Evolutionary conservation across 1,140 invertebrate species (phyloP).

Genomic region (Patella vulgata): DNA sequence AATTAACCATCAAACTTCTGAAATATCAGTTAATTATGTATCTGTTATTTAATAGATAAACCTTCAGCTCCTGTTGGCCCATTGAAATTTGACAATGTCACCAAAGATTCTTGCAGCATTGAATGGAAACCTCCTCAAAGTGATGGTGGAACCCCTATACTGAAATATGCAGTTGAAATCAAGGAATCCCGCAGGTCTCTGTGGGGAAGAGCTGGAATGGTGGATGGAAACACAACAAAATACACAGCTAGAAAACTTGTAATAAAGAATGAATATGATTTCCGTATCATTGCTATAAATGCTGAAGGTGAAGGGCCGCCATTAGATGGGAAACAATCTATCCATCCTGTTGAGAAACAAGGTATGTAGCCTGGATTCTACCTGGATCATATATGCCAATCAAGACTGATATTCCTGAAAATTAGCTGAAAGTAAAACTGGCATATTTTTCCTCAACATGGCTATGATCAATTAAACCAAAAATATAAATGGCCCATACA

Average conservation of each 20-base stretch:
- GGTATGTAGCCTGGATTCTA: no score
- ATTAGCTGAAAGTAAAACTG: no score
- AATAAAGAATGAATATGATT: slow-evolving; percentile 88
- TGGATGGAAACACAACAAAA: slow-evolving; percentile 47
- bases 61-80: slow-evolving; percentile 92
- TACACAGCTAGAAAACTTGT: slow-evolving; percentile 78
- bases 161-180: slow-evolving; percentile 95
- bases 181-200: slow-evolving; percentile 76
- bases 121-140: slow-evolving; percentile 91
- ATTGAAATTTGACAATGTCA: slow-evolving; percentile 89
- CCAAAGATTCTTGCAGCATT: slow-evolving; percentile 92
- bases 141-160: slow-evolving; percentile 92
- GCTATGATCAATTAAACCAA: no score
- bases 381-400: no score
- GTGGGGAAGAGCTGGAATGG: slow-evolving; percentile 84
- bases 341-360: slow-evolving; percentile 43
- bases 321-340: slow-evolving; percentile 86
- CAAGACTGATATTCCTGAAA: no score
- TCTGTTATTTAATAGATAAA: slow-evolving; percentile 73
- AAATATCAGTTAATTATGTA: no score
- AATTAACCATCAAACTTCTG: no score
- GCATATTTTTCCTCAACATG: no score
- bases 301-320: slow-evolving; percentile 80
- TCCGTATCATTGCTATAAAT: slow-evolving; percentile 88
- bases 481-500: no score